Conservation (phyloP, 1,140 invertebrate genomes). For the Papilio glaucus region DNA sequence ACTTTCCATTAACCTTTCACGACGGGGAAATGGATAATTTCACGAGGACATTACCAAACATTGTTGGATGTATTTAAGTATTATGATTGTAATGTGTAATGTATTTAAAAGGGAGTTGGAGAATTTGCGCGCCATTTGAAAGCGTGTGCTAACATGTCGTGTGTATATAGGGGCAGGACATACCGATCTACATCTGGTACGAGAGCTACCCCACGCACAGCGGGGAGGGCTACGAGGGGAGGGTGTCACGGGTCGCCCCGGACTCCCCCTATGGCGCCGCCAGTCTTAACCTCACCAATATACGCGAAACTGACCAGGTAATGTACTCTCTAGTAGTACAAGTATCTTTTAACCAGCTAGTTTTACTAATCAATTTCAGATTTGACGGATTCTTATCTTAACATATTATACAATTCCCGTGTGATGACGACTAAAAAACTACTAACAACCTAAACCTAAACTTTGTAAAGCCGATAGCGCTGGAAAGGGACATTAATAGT, state of each 20-base stretch:
- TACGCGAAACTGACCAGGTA: conserved; percentile 93
- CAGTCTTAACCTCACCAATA: conserved; percentile 96
- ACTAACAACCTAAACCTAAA: no score
- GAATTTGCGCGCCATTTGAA: conserved; percentile 54
- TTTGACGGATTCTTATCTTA: no score
- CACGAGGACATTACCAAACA: conserved; percentile 23
- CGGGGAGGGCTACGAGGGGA: conserved; percentile 94
- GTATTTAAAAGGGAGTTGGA: conserved; percentile 26
- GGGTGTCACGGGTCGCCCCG: conserved; percentile 93
- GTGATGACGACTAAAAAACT: no score
- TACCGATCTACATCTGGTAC: conserved; percentile 98
- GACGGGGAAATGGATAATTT: conserved; percentile 36
- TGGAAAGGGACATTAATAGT: no score
- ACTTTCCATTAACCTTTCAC: conserved; percentile 37
- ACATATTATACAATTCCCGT: no score
- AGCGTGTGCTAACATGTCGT: conserved; percentile 44
- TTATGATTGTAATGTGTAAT: conserved; percentile 12
- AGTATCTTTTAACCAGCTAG: background rate
- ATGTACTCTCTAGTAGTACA: background rate
- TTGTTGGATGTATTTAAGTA: conserved; percentile 36
- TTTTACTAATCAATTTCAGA: background rate
- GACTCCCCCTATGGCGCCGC: conserved; percentile 94
- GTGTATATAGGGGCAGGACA: conserved; percentile 91
- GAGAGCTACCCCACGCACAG: conserved; percentile 97
- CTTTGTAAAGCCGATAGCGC: no score